A percentile compares a stretch with the other conserved stretches of the same genome.
These are phyloP conservation scores for Heliconius eleuchia DNA, from an alignment of 1,140 invertebrate species.

Conservation along the genomic window DNA sequence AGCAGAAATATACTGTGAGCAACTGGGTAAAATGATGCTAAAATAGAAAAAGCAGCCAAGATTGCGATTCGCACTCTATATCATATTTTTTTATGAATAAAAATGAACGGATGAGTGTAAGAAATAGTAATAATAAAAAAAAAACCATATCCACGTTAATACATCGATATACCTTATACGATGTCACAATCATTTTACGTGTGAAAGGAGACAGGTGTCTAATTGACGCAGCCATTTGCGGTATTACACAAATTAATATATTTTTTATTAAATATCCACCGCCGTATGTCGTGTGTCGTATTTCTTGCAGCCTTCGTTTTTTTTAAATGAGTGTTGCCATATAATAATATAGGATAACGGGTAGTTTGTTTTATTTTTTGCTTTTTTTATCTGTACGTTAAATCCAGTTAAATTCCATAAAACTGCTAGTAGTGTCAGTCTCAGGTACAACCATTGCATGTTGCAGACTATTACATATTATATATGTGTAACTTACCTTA, in stretches of 20 bases:
- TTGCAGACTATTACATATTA: too few relatives aligned
- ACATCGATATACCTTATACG: background rate
- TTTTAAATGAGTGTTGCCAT: background rate
- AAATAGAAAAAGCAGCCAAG: too few relatives aligned
- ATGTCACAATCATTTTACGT: conserved; percentile 40
- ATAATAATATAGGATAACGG: background rate
- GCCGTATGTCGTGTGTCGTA: conserved; percentile 11
- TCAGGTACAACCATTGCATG: too few relatives aligned
- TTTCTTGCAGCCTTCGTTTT: conserved; percentile 5
- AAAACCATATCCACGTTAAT: background rate
- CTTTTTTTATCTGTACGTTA: background rate
- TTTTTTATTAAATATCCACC: conserved; percentile 34
- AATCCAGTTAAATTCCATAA: too few relatives aligned
- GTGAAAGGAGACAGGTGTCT: conserved; percentile 51
- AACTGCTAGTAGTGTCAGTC: too few relatives aligned
- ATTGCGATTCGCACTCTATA: too few relatives aligned
- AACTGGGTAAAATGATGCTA: too few relatives aligned
- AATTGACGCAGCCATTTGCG: conserved; percentile 44
- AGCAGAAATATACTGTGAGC: too few relatives aligned
- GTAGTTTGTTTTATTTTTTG: background rate
- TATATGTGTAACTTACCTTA: too few relatives aligned
- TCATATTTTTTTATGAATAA: too few relatives aligned
- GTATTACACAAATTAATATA: conserved; percentile 47
- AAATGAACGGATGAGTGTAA: too few relatives aligned
- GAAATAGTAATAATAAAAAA: too few relatives aligned